These are phyloP conservation scores for Tribolium freemani DNA, from an alignment of 2,888 invertebrate species.

Conservation along the genomic window DNA sequence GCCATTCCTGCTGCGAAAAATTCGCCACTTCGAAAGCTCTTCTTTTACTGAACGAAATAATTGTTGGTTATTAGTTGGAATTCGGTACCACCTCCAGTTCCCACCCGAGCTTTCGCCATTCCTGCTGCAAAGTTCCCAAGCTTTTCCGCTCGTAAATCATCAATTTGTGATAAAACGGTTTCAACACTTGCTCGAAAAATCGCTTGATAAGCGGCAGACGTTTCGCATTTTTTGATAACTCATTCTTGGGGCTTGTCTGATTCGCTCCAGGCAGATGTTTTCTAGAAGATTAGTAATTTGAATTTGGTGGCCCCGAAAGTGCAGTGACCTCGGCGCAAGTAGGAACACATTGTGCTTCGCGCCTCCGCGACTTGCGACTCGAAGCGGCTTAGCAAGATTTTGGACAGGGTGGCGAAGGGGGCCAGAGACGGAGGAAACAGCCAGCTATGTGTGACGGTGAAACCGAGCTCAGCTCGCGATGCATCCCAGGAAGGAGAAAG, in stretches of 20 bases:
- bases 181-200: background rate
- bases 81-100: background rate
- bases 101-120: background rate
- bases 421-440: slow-evolving; percentile 31
- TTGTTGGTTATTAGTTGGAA: too few species aligned
- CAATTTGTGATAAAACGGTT: background rate
- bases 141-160: background rate
- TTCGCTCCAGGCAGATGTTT: slow-evolving; percentile 48
- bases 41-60: too few species aligned
- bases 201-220: background rate
- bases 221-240: slow-evolving; percentile 12
- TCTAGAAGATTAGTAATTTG: slow-evolving; percentile 59
- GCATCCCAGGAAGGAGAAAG: slow-evolving; percentile 16
- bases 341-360: slow-evolving; percentile 67
- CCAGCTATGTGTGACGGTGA: slow-evolving; percentile 38
- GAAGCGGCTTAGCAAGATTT: slow-evolving; percentile 58
- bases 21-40: too few species aligned
- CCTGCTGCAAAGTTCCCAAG: background rate
- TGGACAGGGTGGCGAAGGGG: slow-evolving; percentile 42
- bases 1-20: too few species aligned
- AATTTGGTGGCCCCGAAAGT: slow-evolving; percentile 65
- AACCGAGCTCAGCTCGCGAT: slow-evolving; percentile 24
- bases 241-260: background rate
- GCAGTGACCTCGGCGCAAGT: slow-evolving; percentile 67
- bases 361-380: slow-evolving; percentile 60